Conservation (phyloP, 1,140 invertebrate species). For the Megathymus violae region DNA sequence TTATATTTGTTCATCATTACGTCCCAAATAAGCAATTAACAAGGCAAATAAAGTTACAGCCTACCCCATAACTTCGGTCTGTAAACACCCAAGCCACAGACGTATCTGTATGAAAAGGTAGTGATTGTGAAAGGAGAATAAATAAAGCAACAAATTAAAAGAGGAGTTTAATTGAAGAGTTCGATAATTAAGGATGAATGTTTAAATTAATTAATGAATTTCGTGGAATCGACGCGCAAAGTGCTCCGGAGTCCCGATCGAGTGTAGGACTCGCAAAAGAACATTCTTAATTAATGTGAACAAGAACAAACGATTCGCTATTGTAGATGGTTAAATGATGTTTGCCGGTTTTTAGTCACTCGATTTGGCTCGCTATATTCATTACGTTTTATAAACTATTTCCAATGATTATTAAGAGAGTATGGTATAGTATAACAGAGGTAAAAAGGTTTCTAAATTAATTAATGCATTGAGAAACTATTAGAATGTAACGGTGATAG, state of each 20-base stretch:
- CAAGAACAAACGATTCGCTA: slow-evolving; percentile 68
- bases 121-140: slow-evolving; percentile 46
- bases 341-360: slow-evolving; percentile 55
- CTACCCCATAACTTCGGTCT: slow-evolving; percentile 17
- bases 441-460: too few species aligned
- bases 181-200: slow-evolving; percentile 80
- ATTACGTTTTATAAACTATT: slow-evolving; percentile 6
- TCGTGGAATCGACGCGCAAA: slow-evolving; percentile 60
- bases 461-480: too few species aligned
- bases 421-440: too few species aligned
- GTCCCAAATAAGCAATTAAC: slow-evolving; percentile 30
- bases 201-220: slow-evolving; percentile 79
- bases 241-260: slow-evolving; percentile 44
- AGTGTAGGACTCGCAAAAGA: slow-evolving; percentile 61
- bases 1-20: slow-evolving; percentile 12
- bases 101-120: slow-evolving; percentile 33
- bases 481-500: too few species aligned
- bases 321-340: slow-evolving; percentile 60
- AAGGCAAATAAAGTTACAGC: slow-evolving; percentile 20
- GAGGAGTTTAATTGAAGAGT: slow-evolving; percentile 72
- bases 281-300: slow-evolving; percentile 78
- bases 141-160: slow-evolving; percentile 77
- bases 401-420: slow-evolving; percentile 12
- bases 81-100: slow-evolving; percentile 27
- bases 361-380: slow-evolving; percentile 46